Conservation (phyloP, 2,797 vertebrate species). For the Diplodus sargus region DNA sequence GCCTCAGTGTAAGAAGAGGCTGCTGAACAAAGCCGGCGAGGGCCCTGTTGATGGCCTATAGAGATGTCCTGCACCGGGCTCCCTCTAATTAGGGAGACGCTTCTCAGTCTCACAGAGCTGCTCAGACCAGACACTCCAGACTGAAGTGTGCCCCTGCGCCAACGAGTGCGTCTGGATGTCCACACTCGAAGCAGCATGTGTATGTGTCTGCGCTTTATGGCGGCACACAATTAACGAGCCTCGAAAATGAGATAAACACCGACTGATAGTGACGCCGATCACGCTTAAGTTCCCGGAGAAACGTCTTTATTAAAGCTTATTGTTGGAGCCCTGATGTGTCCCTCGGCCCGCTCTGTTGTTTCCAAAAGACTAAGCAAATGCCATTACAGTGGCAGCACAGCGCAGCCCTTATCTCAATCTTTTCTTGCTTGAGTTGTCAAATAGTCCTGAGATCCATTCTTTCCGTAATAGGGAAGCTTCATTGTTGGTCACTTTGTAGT, state of each 20-base stretch:
- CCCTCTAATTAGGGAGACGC: conserved; percentile 81
- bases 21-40: conserved; percentile 77
- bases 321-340: conserved; percentile 64
- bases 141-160: conserved; percentile 80
- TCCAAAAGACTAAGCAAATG: conserved; percentile 84
- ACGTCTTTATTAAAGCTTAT: conserved; percentile 74
- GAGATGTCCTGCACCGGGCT: conserved; percentile 80
- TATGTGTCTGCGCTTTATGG: conserved; percentile 41
- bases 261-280: conserved; percentile 69
- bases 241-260: conserved; percentile 80
- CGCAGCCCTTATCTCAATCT: conserved; percentile 85
- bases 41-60: conserved; percentile 73
- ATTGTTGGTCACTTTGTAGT: conserved; percentile 46
- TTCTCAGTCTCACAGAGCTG: conserved; percentile 72
- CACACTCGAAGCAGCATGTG: conserved; percentile 55
- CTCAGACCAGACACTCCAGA: conserved; percentile 80
- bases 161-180: conserved; percentile 70
- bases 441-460: conserved; percentile 67
- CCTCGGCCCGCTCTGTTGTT: conserved; percentile 75
- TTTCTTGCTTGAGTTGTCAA: conserved; percentile 84
- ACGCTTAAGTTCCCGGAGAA: conserved; percentile 71
- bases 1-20: conserved; percentile 71
- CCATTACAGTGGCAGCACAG: conserved; percentile 75
- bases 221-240: conserved; percentile 75
- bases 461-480: conserved; percentile 64